phyloP scores from a whole-genome alignment of 2,113 vertebrate species.

The Poeciliopsis retropinna region DNA sequence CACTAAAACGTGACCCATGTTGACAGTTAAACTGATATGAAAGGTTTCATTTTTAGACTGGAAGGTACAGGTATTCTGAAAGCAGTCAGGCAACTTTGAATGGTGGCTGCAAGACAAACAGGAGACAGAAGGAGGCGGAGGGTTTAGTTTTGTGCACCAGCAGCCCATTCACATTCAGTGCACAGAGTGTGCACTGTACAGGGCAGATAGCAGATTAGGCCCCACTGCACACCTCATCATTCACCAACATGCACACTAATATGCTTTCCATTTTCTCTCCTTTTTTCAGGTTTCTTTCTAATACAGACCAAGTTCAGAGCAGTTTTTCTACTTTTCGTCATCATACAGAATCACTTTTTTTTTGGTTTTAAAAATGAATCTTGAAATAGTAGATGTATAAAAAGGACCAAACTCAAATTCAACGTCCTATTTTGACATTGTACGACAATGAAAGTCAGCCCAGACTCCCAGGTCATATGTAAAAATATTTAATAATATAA shows the following conservation, averaged over 20 bases:
- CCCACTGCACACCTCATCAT: conserved; percentile 71
- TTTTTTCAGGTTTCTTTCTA: conserved; percentile 14
- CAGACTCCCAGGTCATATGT: conserved; percentile 22
- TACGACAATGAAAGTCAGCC: conserved; percentile 10
- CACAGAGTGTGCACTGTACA: conserved; percentile 61
- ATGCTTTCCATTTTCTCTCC: conserved; percentile 28
- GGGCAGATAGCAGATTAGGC: conserved; percentile 73
- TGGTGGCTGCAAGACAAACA: conserved; percentile 12
- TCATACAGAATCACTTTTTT: background rate
- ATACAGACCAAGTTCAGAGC: background rate
- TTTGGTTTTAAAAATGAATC: background rate
- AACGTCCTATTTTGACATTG: conserved; percentile 7
- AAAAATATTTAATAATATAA: conserved; percentile 26
- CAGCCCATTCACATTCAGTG: conserved; percentile 63
- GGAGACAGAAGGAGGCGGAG: conserved; percentile 24
- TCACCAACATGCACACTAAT: conserved; percentile 54
- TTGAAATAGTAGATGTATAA: background rate
- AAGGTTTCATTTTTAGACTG: too few species aligned
- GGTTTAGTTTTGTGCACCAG: conserved; percentile 50
- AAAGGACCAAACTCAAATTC: background rate
- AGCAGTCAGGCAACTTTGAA: background rate
- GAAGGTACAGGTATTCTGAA: background rate
- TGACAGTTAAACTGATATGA: background rate
- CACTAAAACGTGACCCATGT: too few species aligned
- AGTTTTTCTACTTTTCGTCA: too few species aligned